Percentiles rank a stretch among this genome's conserved stretches.
phyloP scores from a whole-genome alignment of 2,888 invertebrate genomes.

The Taenaris catops region DNA sequence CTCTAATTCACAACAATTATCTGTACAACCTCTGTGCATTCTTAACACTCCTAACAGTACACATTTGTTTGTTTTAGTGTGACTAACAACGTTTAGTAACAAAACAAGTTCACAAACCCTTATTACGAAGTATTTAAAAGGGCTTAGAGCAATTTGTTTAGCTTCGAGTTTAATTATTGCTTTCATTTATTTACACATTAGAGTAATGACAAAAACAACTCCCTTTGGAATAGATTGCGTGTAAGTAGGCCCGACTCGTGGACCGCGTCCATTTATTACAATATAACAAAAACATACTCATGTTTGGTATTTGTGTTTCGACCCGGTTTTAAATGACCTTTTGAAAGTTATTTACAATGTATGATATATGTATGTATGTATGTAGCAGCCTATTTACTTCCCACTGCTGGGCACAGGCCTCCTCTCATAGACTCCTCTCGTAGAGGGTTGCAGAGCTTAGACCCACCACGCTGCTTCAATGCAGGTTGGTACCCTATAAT shows the following conservation, averaged over 20 bases:
- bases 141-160: conserved; percentile 46
- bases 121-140: conserved; percentile 3
- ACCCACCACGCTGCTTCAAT: too few relatives aligned
- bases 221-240: conserved; percentile 63
- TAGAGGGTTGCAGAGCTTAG: not conserved
- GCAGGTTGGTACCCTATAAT: too few relatives aligned
- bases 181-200: conserved; percentile 73
- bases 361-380: too few relatives aligned
- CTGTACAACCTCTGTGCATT: too few relatives aligned
- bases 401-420: not conserved
- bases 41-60: too few relatives aligned
- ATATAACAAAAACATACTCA: conserved; percentile 11
- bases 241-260: conserved; percentile 24
- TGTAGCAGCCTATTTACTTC: not conserved
- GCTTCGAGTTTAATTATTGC: conserved; percentile 68
- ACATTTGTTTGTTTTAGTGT: not conserved
- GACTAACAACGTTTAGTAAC: not conserved
- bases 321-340: too few relatives aligned
- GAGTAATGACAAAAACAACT: conserved; percentile 66
- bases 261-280: conserved; percentile 24
- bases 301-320: not conserved
- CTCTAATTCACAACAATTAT: too few relatives aligned
- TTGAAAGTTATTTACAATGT: too few relatives aligned
- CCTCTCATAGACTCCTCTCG: not conserved
- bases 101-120: not conserved